Base-by-base conservation (phyloP, 2,888 invertebrate species). In the Melanostoma scalare region DNA sequence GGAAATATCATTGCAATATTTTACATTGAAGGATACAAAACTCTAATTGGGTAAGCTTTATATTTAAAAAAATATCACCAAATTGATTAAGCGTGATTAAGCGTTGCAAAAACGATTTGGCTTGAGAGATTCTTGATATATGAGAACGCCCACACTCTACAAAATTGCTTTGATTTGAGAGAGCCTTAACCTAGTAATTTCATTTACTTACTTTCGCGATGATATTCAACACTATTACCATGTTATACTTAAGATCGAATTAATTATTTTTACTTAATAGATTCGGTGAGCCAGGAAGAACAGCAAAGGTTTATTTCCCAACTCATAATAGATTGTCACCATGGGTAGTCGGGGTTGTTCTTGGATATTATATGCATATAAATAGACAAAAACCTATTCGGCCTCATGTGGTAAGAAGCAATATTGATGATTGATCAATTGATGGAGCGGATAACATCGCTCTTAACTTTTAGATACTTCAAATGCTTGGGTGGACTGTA, bases 321-420 rank as follows among this genome's bases (percentile, higher is more conserved):
- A 87, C 87, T 6, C 87, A 87, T 52, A 73, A 86, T 9, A 76
- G 88, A 72, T 77, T 86, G 50, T 80, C 85, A 31, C 72, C 87
- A 5, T 88, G 87, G 87, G 36, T 88, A 35, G 55, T 88, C 38
- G 88, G 88, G 6, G 53, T 86, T 2, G 42, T 87, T 0, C 6
- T 87, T 5, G 88, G 87, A 42, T 88, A 87, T 61, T 58, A 75
- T 10, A 56, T 88, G 6, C 85, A 86, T 20, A 40, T 52, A 35
- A 55, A 71, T 20, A 63, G 65, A 8, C 35, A 80, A 9, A 65
- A 10, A 31, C 31, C 3, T 0, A 35, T 65, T 5, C 58, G 53
- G 6, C 42, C 52, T 9, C 46, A 55, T n/a, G 44, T 61, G 38
- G 36, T 30, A 56, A 33, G 30, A 20, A 20, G 20, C 20, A 20